Evolutionary conservation across 2,113 vertebrate species (phyloP), one percentile per base, ranked within the genome.

Genomic region (Erpornis zantholeuca): DNA sequence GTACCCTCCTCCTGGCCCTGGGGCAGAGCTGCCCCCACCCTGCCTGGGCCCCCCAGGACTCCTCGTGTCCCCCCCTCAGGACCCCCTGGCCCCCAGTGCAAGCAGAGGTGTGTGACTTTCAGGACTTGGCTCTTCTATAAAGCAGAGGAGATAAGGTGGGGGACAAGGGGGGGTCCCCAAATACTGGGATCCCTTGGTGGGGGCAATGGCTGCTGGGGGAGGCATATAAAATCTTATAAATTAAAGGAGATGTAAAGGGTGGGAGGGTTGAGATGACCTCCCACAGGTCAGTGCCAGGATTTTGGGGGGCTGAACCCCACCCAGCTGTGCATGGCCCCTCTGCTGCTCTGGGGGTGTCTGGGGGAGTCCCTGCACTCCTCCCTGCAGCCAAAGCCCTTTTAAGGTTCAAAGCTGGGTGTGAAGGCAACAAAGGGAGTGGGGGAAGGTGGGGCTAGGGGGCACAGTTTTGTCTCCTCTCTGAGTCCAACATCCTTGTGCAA

Each of bases 61-160:
- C 25, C 64, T 44, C 22, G 21, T 64, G 42, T 20, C 11, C 45
- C 15, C 29, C 17, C 29, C 9, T 4, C 40, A 33, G 21, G 42
- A 24, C 22, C 20, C 42, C 18, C 21, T 33, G 20, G 23, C 0
- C 23, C 27, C 42, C 66, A 21, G 71, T 9, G n/a, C 73, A 50
- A 33, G 56, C 78, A 65, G 57, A n/a, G 47, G 15, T 49, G 83
- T 54, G 38, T 88, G 85, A 92, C 82, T 94, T 90, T 82, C 61
- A 76, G 76, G 45, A 40, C 83, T 45, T 33, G 75, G 65, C 56
- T 31, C 65, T 50, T 10, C 38, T 18, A 5, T 8, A 44, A 88
- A 94, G 78, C 35, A 88, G 60, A 61, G 42, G 68, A 76, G 35
- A 80, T 16, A n/a, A 79, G 56, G 38, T 1, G 3, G 22, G 36